Percentiles rank a stretch among this genome's conserved stretches.
phyloP scores from a whole-genome alignment of 2,888 invertebrate genomes.

The Pediacus dermestoides region DNA sequence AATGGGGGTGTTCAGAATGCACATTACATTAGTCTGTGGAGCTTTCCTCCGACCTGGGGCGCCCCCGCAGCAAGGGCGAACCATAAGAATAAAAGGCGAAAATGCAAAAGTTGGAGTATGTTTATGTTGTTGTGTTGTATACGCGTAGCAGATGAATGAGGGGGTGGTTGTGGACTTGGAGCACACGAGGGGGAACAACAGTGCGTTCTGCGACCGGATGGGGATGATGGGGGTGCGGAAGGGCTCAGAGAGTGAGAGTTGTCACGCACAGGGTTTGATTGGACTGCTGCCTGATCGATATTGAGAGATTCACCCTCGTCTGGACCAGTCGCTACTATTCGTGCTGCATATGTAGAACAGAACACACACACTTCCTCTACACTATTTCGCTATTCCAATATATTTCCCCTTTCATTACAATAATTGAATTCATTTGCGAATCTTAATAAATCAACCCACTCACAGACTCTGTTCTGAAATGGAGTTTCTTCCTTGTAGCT shows the following conservation, averaged over 20 bases:
- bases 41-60: too few relatives aligned
- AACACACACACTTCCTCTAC: slow-evolving; percentile 20
- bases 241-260: slow-evolving; percentile 47
- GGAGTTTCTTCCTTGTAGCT: too few relatives aligned
- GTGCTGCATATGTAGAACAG: slow-evolving; percentile 42
- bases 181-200: slow-evolving; percentile 12
- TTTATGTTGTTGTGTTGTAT: slow-evolving; percentile 30
- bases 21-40: too few relatives aligned
- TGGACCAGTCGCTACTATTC: slow-evolving; percentile 45
- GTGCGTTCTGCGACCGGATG: slow-evolving; percentile 9
- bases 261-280: slow-evolving; percentile 52
- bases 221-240: slow-evolving; percentile 32
- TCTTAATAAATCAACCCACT: not conserved
- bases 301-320: slow-evolving; percentile 48
- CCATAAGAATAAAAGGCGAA: slow-evolving; percentile 19
- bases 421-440: slow-evolving; percentile 22
- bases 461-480: too few relatives aligned
- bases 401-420: slow-evolving; percentile 25
- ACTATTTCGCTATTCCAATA: slow-evolving; percentile 22
- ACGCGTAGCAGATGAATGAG: slow-evolving; percentile 29
- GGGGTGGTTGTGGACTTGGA: slow-evolving; percentile 21
- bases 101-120: slow-evolving; percentile 28
- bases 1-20: slow-evolving; percentile 23
- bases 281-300: slow-evolving; percentile 50
- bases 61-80: slow-evolving; percentile 15